Percentiles rank a stretch among this genome's conserved stretches.
Conservation (phyloP, 2,888 invertebrate species). For the Tortricodes alternella region DNA sequence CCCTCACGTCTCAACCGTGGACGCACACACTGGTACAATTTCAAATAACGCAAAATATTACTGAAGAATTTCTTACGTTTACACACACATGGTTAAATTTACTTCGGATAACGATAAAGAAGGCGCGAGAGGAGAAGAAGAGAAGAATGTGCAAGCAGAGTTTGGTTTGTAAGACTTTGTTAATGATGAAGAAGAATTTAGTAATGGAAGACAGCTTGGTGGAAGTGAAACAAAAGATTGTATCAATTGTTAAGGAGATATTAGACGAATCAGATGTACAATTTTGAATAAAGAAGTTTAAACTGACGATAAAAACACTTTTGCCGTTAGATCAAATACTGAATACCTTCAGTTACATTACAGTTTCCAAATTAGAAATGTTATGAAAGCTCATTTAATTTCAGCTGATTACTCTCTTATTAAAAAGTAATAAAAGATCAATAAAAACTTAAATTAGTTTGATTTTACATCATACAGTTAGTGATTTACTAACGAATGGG, state of each 20-base stretch:
- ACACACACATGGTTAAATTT: slow-evolving; percentile 64
- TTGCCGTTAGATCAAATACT: too few relatives aligned
- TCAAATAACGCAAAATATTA: slow-evolving; percentile 63
- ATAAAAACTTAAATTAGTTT: background rate
- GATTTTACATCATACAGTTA: slow-evolving; percentile 9
- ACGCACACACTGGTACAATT: slow-evolving; percentile 67
- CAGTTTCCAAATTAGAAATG: too few relatives aligned
- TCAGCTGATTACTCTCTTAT: too few relatives aligned
- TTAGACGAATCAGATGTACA: slow-evolving; percentile 48
- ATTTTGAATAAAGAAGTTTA: too few relatives aligned
- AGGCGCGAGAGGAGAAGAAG: slow-evolving; percentile 48
- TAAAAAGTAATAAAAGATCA: background rate
- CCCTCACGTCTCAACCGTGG: slow-evolving; percentile 71
- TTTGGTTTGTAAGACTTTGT: slow-evolving; percentile 59
- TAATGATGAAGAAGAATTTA: slow-evolving; percentile 55
- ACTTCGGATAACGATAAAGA: slow-evolving; percentile 60
- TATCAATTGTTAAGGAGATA: slow-evolving; percentile 53
- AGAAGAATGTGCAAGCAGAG: slow-evolving; percentile 56
- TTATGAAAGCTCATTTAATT: too few relatives aligned
- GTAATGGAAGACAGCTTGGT: slow-evolving; percentile 45
- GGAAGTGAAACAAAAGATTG: slow-evolving; percentile 51
- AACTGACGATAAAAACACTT: too few relatives aligned
- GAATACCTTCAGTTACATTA: too few relatives aligned
- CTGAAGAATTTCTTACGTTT: slow-evolving; percentile 64
- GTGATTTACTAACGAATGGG: slow-evolving; percentile 20